Conservation (phyloP, 2,888 invertebrate species). For the Apoda limacodes region DNA sequence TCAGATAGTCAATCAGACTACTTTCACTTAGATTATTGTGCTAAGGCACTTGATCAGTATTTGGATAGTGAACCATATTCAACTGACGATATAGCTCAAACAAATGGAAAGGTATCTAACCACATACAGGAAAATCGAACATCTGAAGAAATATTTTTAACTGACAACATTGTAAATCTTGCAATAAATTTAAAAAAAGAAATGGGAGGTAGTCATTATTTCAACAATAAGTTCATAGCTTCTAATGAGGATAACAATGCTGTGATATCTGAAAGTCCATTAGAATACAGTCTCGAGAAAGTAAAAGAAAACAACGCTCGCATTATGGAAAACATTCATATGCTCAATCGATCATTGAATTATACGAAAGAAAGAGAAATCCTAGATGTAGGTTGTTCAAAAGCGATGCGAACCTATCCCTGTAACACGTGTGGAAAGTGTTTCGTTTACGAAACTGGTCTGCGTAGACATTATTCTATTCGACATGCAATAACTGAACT, state of each 20-base stretch:
- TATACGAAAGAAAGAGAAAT: conserved; percentile 59
- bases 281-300: conserved; percentile 55
- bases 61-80: too few relatives aligned
- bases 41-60: conserved; percentile 21
- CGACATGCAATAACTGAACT: conserved; percentile 39
- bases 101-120: background rate
- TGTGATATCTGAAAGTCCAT: conserved; percentile 28
- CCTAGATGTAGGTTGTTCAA: conserved; percentile 39
- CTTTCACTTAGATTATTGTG: conserved; percentile 47
- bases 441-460: conserved; percentile 58
- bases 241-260: conserved; percentile 6
- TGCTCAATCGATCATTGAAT: conserved; percentile 52
- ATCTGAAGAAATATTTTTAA: background rate
- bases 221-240: background rate
- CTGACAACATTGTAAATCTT: background rate
- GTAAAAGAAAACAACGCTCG: conserved; percentile 60
- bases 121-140: background rate
- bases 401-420: conserved; percentile 41
- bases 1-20: conserved; percentile 34
- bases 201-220: too few relatives aligned
- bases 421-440: conserved; percentile 57
- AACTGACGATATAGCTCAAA: background rate
- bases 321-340: conserved; percentile 61
- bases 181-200: background rate
- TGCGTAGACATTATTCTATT: conserved; percentile 48